Evolutionary conservation across 2,888 invertebrate genomes (phyloP), one percentile per base, ranked within the genome.

Genomic region (Tanaodytes sp.): DNA sequence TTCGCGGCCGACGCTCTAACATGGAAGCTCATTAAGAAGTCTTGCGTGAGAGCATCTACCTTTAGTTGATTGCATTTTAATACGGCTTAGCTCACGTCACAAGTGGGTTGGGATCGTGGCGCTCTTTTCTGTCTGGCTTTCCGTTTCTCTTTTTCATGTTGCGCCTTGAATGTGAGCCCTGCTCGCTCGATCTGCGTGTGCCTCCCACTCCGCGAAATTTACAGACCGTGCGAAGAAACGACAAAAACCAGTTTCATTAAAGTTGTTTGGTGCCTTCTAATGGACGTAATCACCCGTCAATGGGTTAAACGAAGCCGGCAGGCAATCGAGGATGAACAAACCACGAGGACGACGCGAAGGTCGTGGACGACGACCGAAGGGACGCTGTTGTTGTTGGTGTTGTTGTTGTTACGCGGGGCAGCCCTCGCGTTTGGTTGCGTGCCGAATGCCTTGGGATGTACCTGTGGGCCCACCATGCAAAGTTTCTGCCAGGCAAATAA

Each of bases 41-140:
- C 75, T 79, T 76, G 78, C 79, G 80, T 78, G 78, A 80, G 80
- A 75, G 77, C 79, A 74, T 76, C 79, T 77, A 78, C 77, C 78
- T 78, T 79, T 76, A 76, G 76, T 75, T 79, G 79, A 82, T 82
- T 82, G 80, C 81, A 78, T 82, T 82, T 80, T 82, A 83, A 82
- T 80, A 80, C 77, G 74, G 68, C 59, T 70, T 61, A 61, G 62
- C 65, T 64, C 68, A 39, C 37, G 31, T 58, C 64, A 58, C 64
- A 67, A 65, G 66, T 58, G 61, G 61, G 67, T 18, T 65, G 69
- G 31, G 55, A 59, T 36, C 11, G 52, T 42, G 23, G 71, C 16
- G 48, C 73, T 46, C 71, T 65, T 51, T 73, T 72, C 62, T 71
- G 51, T 66, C 46, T 11, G 39, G 37, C 52, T 55, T 66, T 73